Evolutionary conservation across 2,113 vertebrate genomes (phyloP), one percentile per base, ranked within the genome.

Genomic region (Puntigrus tetrazona): DNA sequence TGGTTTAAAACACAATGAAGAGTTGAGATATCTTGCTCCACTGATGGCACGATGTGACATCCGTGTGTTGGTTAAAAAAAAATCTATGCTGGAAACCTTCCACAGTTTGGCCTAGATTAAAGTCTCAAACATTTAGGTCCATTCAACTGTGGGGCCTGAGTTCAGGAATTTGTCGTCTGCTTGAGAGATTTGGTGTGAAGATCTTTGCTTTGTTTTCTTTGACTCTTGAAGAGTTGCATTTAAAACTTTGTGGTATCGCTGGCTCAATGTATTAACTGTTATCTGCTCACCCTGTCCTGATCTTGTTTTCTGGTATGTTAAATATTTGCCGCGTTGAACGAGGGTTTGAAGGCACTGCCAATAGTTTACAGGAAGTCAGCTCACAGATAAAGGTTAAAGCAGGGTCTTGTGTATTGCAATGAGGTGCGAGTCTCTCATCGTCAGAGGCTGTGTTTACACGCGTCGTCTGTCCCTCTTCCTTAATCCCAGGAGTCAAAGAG

Each of bases 381-480:
- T 82, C 11, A 2, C 43, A 70, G 63, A 70, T 70, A 69, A 81
- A 70, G 79, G 31, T 70, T 69, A 81, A 70, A 50, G 29, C 10
- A 11, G 29, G 79, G 63, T 81, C 79, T 81, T 65, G 61, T 81
- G 45, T 52, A 78, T 84, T 31, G n/a, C 75, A 55, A 75, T 77
- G 75, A 78, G 83, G 79, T 78, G 75, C 13, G 63, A 78, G 47
- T 78, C 31, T n/a, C 14, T 79, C 61, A 31, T 43, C 31, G 20
- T 41, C 52, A 27, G 31, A 57, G 34, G 50, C 47, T 79, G 45
- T 78, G 63, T 79, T 79, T 57, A 72, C 38, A 85, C 14, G 25
- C 9, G 3, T 50, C 3, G 45, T 70, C 75, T 78, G 70, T 61
- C 45, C 31, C 63, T 85, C 43, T 65, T 59, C 80, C 63, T 82